These are phyloP conservation scores for Eucidaris tribuloides DNA, from an alignment of 35 echinoderm and acorn worm genomes.

Conservation along the genomic window DNA sequence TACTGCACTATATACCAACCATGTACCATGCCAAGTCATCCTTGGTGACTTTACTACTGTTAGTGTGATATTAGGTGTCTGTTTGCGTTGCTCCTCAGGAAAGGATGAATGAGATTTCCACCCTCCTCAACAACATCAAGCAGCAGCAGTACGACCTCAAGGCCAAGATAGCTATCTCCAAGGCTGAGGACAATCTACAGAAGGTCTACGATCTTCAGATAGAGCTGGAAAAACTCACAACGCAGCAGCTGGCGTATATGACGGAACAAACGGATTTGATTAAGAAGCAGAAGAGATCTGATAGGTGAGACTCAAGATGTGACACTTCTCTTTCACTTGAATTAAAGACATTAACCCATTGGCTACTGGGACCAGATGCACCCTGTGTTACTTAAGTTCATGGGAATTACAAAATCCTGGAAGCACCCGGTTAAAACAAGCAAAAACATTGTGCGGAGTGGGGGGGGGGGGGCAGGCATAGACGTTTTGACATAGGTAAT, in stretches of 20 bases:
- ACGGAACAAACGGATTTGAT: slow-evolving; percentile 98
- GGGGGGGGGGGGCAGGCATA: too few species aligned
- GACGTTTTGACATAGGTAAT: neutral
- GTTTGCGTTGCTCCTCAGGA: slow-evolving; percentile 51
- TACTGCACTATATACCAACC: too few species aligned
- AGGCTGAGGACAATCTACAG: slow-evolving; percentile 80
- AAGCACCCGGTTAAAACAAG: neutral
- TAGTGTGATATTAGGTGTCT: too few species aligned
- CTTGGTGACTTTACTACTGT: too few species aligned
- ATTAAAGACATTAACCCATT: neutral
- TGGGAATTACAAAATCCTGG: neutral
- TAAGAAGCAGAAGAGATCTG: slow-evolving; percentile 88
- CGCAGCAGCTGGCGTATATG: slow-evolving; percentile 92
- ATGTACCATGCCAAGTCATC: too few species aligned
- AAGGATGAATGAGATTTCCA: slow-evolving; percentile 92
- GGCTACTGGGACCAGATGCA: neutral
- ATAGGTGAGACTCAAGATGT: slow-evolving; percentile 42
- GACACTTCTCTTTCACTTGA: neutral
- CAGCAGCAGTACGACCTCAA: slow-evolving; percentile 78
- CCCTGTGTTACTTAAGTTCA: neutral
- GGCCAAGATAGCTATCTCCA: slow-evolving; percentile 71
- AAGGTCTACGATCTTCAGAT: slow-evolving; percentile 90
- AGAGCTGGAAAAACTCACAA: slow-evolving; percentile 92
- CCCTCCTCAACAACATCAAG: slow-evolving; percentile 62
- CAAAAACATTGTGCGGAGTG: neutral